Evolutionary conservation across 2,113 vertebrate genomes (phyloP).

Genomic region (Felis catus): F.catus_Fca126_mat1.0 CM031415.1:145529501-145530000

Average conservation of each 20-base stretch:
- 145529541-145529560: background rate
- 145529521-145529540: background rate
- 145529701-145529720: background rate
- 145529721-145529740: background rate
- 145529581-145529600: background rate
- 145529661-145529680: background rate
- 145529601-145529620: background rate
- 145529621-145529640: background rate
- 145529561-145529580: constrained; percentile 13
- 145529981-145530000: background rate
- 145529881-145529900: background rate
- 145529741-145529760: background rate
- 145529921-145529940: background rate
- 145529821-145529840: background rate
- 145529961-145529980: background rate
- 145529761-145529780: background rate
- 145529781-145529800: background rate
- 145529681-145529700: background rate
- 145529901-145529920: background rate
- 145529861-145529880: background rate
- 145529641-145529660: background rate
- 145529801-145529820: background rate
- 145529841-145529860: background rate
- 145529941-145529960: background rate
- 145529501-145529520: background rate